Base-by-base conservation (phyloP, 2,797 vertebrate species). In the Mastacembelus armatus region DNA sequence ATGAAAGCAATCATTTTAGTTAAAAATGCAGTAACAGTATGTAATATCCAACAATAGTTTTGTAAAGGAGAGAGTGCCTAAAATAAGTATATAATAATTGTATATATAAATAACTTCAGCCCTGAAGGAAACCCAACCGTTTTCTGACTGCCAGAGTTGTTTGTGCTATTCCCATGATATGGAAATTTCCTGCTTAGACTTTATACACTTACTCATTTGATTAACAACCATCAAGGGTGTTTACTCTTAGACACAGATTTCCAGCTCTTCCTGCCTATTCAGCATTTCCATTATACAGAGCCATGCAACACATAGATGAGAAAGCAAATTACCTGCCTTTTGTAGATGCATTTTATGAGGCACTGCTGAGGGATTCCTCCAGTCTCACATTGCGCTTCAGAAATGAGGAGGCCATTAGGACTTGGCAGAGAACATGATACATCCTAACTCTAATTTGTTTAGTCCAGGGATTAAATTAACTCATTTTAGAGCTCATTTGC, bases 401-500 rank as follows among this genome's bases (percentile, higher is more conserved):
- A 74, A 88, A 74, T 70, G 19, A 85, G 66, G 71, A 78, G 84
- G 85, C 90, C 91, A 92, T 92, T 91, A 91, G 69, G 66, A 85
- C 74, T 85, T 89, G 86, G 85, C 87, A 84, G 61, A 64, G 66
- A 87, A 90, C 79, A 80, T 26, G 88, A 90, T 84, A 78, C 87
- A 69, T 88, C 77, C 77, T 22, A 56, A 74, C 59, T 67, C 80
- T 90, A 88, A 91, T 91, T 90, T 90, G 87, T 89, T 91, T 90
- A 84, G 88, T 84, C 77, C 85, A 71, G 79, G 86, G 87, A 92
- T 91, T 89, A 79, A 90, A 92, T 92, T 84, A 91, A 87, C 77
- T 88, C 77, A 83, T 91, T 85, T 77, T 74, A 85, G 83, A 86
- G 85, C 83, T 90, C 70, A 87, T 91, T 92, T 88, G 78, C 71